Percentiles rank a stretch among this genome's conserved stretches.
These are phyloP conservation scores for Norana najaformis DNA, from an alignment of 2,888 invertebrate genomes.

Conservation along the genomic window DNA sequence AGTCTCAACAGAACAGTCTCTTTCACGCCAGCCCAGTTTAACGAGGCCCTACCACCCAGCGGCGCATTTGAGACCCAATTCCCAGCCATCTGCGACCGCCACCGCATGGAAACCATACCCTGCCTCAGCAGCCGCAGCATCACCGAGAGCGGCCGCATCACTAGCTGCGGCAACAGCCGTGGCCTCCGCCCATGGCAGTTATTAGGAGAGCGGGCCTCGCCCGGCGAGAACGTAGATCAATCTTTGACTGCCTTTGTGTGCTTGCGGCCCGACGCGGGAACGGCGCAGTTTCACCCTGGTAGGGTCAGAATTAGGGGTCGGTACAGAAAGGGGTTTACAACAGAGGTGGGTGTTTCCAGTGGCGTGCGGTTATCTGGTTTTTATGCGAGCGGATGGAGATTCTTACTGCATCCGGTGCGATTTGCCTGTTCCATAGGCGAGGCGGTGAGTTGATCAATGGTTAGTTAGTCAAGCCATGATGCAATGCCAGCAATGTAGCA, in stretches of 20 bases:
- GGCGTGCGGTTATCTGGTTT: neutral
- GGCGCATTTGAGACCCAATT: neutral
- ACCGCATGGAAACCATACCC: neutral
- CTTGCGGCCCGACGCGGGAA: neutral
- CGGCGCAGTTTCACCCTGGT: neutral
- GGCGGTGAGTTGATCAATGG: neutral
- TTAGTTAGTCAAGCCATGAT: neutral
- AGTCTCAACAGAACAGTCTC: too few species aligned
- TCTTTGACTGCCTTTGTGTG: neutral
- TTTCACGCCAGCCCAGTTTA: too few species aligned
- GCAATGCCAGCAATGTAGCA: neutral
- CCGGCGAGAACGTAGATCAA: neutral
- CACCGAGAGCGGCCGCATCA: neutral
- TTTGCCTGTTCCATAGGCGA: neutral
- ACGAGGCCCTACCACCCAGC: neutral
- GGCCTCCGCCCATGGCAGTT: neutral
- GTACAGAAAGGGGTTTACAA: neutral
- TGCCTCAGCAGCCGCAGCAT: neutral
- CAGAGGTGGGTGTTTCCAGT: neutral
- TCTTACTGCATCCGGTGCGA: neutral
- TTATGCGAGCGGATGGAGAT: neutral
- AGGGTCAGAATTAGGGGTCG: neutral
- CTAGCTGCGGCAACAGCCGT: neutral
- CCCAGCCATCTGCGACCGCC: neutral
- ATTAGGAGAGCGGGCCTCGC: neutral